phyloP scores from a whole-genome alignment of 2,888 invertebrate genomes.

The Lasioglossum malachurum region DNA sequence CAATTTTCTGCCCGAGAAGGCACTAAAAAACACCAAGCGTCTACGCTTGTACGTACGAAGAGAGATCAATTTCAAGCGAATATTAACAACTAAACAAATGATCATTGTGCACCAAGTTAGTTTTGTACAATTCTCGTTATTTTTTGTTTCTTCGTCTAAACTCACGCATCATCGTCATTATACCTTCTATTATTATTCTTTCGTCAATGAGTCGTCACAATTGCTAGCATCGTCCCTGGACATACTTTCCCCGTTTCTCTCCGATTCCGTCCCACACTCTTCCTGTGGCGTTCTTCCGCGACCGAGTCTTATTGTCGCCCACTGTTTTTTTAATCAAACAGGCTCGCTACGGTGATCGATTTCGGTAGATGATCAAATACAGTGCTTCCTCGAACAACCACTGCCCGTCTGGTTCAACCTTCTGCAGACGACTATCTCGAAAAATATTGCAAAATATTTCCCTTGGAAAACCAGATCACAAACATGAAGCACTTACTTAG shows the following conservation, averaged over 20 bases:
- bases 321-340: background rate
- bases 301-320: background rate
- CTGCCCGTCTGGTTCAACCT: background rate
- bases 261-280: background rate
- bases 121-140: slow-evolving; percentile 59
- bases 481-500: background rate
- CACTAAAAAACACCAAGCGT: slow-evolving; percentile 67
- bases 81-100: slow-evolving; percentile 62
- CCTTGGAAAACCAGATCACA: background rate
- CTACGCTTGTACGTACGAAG: slow-evolving; percentile 61
- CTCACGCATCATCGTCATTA: slow-evolving; percentile 20
- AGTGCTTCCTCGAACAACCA: background rate
- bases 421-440: background rate
- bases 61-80: slow-evolving; percentile 70
- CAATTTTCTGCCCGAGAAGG: slow-evolving; percentile 71
- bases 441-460: background rate
- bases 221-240: slow-evolving; percentile 3
- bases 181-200: slow-evolving; percentile 22
- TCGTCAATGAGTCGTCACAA: slow-evolving; percentile 19
- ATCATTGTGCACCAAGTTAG: slow-evolving; percentile 71
- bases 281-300: background rate
- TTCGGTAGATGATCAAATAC: slow-evolving; percentile 36
- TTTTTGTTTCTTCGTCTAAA: slow-evolving; percentile 25
- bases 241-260: slow-evolving; percentile 11
- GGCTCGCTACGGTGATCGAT: slow-evolving; percentile 1